A percentile compares a stretch with the other conserved stretches of the same genome.
Conservation (phyloP, 2,113 vertebrate species). For the Coracopsis vasa region DNA sequence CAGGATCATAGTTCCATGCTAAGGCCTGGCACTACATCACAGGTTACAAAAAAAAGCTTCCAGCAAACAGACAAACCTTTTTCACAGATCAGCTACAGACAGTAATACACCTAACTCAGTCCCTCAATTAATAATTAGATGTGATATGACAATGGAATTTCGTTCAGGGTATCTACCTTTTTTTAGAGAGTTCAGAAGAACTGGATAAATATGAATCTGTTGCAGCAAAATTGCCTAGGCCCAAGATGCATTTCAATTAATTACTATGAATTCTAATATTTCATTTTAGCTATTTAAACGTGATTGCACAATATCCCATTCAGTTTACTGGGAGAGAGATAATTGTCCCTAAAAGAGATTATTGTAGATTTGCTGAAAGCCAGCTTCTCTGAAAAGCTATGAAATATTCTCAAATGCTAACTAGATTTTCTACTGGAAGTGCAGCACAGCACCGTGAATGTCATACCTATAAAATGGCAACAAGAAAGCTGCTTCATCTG, state of each 20-base stretch:
- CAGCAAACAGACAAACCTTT: background rate
- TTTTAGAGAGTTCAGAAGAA: background rate
- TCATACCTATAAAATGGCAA: background rate
- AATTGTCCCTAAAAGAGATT: background rate
- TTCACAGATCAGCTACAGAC: background rate
- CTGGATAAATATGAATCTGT: background rate
- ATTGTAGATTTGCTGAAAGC: background rate
- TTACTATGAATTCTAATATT: background rate
- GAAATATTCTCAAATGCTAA: background rate
- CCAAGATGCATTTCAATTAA: background rate
- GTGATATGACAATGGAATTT: background rate
- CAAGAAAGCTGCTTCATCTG: background rate
- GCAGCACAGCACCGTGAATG: background rate
- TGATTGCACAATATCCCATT: background rate
- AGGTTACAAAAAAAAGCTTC: conserved; percentile 33
- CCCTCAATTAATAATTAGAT: background rate
- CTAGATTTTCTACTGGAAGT: background rate
- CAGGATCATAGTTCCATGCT: background rate
- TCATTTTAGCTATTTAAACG: background rate
- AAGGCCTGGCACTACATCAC: conserved; percentile 33
- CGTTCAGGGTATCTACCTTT: background rate
- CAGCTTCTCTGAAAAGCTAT: background rate
- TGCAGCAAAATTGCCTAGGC: background rate
- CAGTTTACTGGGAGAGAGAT: background rate
- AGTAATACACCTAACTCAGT: background rate